Conservation (phyloP, 2,888 invertebrate species). For the Strigamia maritima region DNA sequence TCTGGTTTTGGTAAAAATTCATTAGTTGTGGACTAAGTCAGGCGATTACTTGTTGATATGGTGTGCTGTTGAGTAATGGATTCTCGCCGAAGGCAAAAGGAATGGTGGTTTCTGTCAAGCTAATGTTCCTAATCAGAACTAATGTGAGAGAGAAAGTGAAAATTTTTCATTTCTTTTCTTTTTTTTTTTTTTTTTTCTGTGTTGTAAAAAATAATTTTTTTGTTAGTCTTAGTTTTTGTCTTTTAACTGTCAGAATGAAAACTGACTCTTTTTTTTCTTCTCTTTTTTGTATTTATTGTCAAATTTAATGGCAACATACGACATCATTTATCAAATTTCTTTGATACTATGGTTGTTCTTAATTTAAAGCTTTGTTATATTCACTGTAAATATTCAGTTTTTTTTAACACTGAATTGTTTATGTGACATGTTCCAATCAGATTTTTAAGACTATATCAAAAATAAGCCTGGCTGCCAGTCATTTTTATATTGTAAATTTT, state of each 20-base stretch:
- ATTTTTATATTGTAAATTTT: no score
- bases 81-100: slow-evolving; percentile 5
- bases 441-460: no score
- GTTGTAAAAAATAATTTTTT: background rate
- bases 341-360: no score
- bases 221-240: background rate
- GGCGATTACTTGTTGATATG: slow-evolving; percentile 2
- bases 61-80: background rate
- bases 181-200: background rate
- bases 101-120: slow-evolving; percentile 1
- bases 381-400: no score
- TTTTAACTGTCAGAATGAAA: background rate
- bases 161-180: background rate
- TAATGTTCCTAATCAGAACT: slow-evolving; percentile 15
- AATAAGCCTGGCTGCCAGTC: no score
- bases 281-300: no score
- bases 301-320: no score
- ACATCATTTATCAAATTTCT: no score
- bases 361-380: no score
- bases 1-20: background rate
- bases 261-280: no score
- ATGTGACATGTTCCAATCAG: no score
- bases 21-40: background rate
- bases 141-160: slow-evolving; percentile 4
- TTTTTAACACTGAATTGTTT: no score